phyloP scores from a whole-genome alignment of 2,888 invertebrate genomes.

The Andrena praecox region DNA sequence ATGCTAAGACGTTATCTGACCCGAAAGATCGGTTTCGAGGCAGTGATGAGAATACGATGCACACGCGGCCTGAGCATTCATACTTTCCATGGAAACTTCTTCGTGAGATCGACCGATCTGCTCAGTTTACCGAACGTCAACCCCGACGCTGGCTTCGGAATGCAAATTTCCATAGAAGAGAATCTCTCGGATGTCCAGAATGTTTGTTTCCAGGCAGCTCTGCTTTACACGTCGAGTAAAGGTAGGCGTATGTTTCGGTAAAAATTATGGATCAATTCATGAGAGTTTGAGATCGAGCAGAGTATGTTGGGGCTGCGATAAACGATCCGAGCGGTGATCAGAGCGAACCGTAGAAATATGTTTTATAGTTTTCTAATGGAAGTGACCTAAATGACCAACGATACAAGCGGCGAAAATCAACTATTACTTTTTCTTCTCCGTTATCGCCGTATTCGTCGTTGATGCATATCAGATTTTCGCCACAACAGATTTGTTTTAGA shows the following conservation, averaged over 20 bases:
- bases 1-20: constrained; percentile 95
- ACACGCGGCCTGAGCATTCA: constrained; percentile 97
- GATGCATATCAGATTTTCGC: too few species aligned
- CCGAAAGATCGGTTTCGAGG: constrained; percentile 99
- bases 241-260: constrained; percentile 84
- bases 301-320: too few species aligned
- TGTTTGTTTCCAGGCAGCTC: constrained; percentile 98
- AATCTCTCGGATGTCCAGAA: constrained; percentile 93
- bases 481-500: too few species aligned
- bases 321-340: too few species aligned
- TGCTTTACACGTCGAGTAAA: constrained; percentile 98
- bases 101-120: constrained; percentile 98
- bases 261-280: too few species aligned
- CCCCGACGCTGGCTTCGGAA: constrained; percentile 98
- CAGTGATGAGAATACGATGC: constrained; percentile 98
- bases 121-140: constrained; percentile 98
- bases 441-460: too few species aligned
- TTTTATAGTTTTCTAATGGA: too few species aligned
- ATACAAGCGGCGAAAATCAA: too few species aligned
- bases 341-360: too few species aligned
- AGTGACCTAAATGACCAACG: too few species aligned
- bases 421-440: too few species aligned
- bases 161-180: constrained; percentile 98
- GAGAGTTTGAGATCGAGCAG: too few species aligned
- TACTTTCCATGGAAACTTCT: constrained; percentile 99